Evolutionary conservation across 2,113 vertebrate genomes (phyloP), one percentile per base, ranked within the genome.

Genomic region (Centropristis striata): DNA sequence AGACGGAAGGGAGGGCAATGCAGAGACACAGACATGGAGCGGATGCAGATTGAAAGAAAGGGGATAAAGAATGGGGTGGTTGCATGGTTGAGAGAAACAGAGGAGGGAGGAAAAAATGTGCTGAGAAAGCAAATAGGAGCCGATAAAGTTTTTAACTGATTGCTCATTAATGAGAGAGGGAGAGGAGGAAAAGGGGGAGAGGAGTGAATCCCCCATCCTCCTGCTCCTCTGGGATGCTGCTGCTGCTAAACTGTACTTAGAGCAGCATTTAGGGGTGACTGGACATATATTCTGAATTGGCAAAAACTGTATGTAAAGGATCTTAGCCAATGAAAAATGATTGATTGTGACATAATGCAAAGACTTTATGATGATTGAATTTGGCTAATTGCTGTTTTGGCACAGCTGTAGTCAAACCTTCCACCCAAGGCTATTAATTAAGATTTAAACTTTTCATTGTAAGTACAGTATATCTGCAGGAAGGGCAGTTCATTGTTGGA

Each of bases 81-180:
- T 58, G 66, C 69, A 67, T 37, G 72, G 58, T 71, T 42, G 70
- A 77, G 66, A 51, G 58, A 76, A 57, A 80, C 36, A 53, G 57
- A 47, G 50, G 50, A 64, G 44, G 71, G 72, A 27, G 63, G 53
- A 16, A 37, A 69, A 83, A 83, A 89, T 64, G 80, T 88, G 90
- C 88, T 92, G 90, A 92, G 67, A 36, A 75, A 66, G 90, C 83
- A 64, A 65, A 68, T 54, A 37, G 50, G 46, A 59, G 75, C 69
- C 81, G 70, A 85, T 88, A 79, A 88, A 73, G 90, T 88, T 90
- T 87, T 90, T 88, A 88, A 92, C 78, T 85, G 87, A 93, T 92
- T 90, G 81, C 70, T 90, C 86, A 79, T 92, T 92, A 92, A 90
- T 84, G 79, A 80, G 81, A 82, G 68, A 80, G 77, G 61, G 49